Base-by-base conservation (phyloP, 2,113 vertebrate genomes). In the Cottus gobio region DNA sequence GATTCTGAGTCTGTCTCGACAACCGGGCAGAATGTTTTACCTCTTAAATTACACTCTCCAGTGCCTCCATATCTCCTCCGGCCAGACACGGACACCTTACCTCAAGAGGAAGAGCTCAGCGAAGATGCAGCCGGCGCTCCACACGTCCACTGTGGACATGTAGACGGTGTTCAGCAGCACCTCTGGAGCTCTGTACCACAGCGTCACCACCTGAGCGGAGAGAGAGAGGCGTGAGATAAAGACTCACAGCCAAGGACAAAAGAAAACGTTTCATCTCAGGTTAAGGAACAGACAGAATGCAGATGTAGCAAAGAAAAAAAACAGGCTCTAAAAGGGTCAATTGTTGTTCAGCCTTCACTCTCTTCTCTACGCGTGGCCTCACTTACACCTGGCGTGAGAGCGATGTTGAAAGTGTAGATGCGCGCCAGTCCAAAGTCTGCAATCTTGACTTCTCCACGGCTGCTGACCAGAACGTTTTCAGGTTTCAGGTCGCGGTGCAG, bases 181-280 rank as follows among this genome's bases (percentile, higher is more conserved):
- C 85, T 96, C 95, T 0, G 95, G 95, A 56, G 94, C 94, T 77
- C 95, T 85, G 86, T 95, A 96, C 94, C 95, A 96, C 74, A 96
- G 85, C 1, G 95, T 95, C 81, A 95, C 93, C 71, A 96, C 95
- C 95, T 96, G 86, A 37, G 76, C 48, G 72, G 5, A 68, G 4
- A 44, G 1, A 0, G n/a, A 12, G 10, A 31, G 12, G 50, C 1
- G 16, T n/a, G 18, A n/a, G 7, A 60, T 1, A 10, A 44, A 58
- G n/a, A 26, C 34, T 34, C 63, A n/a, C 1, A 30, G 28, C 9
- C 28, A n/a, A 37, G 28, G n/a, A 24, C 18, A 39, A 31, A 26
- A 50, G 42, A 48, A 54, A 5, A 44, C 7, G 11, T 66, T 46
- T 1, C 16, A 44, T 57, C 36, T 31, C 36, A 39, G 50, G 58